Evolutionary conservation across 1,140 invertebrate genomes (phyloP).

Genomic region (Hycleus cichorii): DNA sequence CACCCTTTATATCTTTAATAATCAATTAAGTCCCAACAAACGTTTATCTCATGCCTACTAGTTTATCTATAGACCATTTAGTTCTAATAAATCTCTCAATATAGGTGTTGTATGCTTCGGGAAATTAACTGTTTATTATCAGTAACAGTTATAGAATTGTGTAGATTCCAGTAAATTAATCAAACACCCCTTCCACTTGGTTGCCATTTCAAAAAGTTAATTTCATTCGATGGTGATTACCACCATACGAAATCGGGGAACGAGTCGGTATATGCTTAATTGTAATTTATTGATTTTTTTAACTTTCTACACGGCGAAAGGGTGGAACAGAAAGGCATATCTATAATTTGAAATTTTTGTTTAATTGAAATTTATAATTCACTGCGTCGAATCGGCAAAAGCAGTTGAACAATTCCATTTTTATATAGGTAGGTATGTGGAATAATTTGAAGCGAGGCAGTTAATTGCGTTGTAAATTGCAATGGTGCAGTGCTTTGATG

Average conservation of each 20-base stretch:
- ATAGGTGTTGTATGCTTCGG: slow-evolving; percentile 13
- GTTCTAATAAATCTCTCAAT: slow-evolving; percentile 9
- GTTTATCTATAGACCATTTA: slow-evolving; percentile 15
- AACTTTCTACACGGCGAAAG: background rate
- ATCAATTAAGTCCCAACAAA: slow-evolving; percentile 9
- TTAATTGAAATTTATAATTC: background rate
- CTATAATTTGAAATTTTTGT: background rate
- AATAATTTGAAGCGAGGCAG: slow-evolving; percentile 7
- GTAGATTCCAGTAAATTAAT: slow-evolving; percentile 3
- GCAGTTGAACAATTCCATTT: slow-evolving; percentile 5
- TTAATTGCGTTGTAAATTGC: slow-evolving; percentile 15
- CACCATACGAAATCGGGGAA: too few relatives aligned
- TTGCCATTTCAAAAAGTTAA: too few relatives aligned
- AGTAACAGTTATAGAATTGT: background rate
- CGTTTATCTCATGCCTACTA: slow-evolving; percentile 6
- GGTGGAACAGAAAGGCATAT: background rate
- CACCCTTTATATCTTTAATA: slow-evolving; percentile 13
- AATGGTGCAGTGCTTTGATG: slow-evolving; percentile 10
- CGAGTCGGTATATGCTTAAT: too few relatives aligned
- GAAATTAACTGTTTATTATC: slow-evolving; percentile 15
- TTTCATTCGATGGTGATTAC: too few relatives aligned
- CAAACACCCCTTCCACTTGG: background rate
- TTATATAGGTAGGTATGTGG: background rate
- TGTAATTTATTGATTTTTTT: too few relatives aligned
- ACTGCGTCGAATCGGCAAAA: slow-evolving; percentile 2